Evolutionary conservation across 1,140 invertebrate genomes (phyloP).

Genomic region (Dendroctonus valens): DNA sequence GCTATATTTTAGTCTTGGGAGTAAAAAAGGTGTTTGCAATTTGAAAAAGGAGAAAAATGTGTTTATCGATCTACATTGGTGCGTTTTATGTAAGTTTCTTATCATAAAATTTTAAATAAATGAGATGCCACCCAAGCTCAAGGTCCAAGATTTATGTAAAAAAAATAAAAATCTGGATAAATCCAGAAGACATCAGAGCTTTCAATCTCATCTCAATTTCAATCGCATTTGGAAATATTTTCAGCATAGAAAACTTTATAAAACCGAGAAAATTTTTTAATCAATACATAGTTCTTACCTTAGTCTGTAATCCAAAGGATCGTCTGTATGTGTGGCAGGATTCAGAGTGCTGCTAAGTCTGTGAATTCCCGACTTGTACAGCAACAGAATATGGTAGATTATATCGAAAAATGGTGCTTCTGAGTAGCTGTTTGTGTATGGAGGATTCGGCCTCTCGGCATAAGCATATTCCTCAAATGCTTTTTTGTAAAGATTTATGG

Average conservation of each 20-base stretch:
- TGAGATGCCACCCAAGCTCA: no score
- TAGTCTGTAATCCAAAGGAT: slow-evolving; percentile 80
- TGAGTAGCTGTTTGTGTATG: slow-evolving; percentile 50
- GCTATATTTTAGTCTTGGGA: no score
- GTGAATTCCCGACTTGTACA: slow-evolving; percentile 65
- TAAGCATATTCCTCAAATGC: slow-evolving; percentile 60
- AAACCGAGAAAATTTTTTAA: neutral
- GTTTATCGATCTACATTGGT: no score
- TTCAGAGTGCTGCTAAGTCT: slow-evolving; percentile 69
- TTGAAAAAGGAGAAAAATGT: no score
- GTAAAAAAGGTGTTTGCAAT: no score
- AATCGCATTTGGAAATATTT: neutral
- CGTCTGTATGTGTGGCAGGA: slow-evolving; percentile 73
- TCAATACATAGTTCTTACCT: slow-evolving; percentile 51
- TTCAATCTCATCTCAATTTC: neutral
- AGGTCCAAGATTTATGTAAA: no score
- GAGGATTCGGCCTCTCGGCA: slow-evolving; percentile 57
- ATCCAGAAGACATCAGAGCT: no score
- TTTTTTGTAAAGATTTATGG: slow-evolving; percentile 65
- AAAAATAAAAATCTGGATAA: no score
- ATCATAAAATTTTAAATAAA: no score
- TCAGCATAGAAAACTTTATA: neutral
- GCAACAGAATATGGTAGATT: slow-evolving; percentile 79
- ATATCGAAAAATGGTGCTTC: slow-evolving; percentile 61
- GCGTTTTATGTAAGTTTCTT: no score